These are phyloP conservation scores for Rallus crepitans DNA, from an alignment of 2,797 vertebrate species.

Conservation along the genomic window DNA sequence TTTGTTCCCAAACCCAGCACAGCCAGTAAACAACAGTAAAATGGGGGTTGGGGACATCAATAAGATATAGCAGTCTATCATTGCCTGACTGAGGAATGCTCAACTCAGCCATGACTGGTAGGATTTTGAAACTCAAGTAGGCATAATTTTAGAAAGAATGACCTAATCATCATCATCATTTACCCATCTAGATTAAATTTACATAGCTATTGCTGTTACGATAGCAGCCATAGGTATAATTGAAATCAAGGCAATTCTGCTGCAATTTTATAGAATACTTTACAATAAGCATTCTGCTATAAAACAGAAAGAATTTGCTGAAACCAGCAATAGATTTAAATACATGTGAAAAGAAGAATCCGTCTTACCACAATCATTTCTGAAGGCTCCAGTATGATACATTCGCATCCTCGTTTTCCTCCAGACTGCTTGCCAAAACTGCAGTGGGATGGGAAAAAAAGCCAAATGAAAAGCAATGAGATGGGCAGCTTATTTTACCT, in stretches of 20 bases:
- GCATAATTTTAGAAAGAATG: constrained; percentile 50
- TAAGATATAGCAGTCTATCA: neutral
- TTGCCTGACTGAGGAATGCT: constrained; percentile 9
- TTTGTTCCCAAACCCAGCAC: neutral
- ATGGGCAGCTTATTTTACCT: constrained; percentile 45
- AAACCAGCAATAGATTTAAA: constrained; percentile 70
- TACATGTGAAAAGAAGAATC: constrained; percentile 28
- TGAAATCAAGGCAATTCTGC: constrained; percentile 57
- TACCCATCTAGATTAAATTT: constrained; percentile 51
- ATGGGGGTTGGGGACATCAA: neutral
- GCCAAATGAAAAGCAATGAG: constrained; percentile 10
- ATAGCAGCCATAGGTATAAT: constrained; percentile 45
- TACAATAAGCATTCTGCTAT: constrained; percentile 46
- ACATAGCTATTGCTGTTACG: neutral
- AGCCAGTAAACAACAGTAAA: neutral
- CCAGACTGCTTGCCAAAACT: constrained; percentile 98
- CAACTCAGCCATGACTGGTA: neutral
- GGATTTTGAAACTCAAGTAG: constrained; percentile 47
- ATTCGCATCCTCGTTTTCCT: constrained; percentile 95
- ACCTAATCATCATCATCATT: constrained; percentile 61
- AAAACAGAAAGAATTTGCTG: constrained; percentile 56
- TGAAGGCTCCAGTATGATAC: constrained; percentile 95
- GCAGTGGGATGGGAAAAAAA: constrained; percentile 38
- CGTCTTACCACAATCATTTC: constrained; percentile 98
- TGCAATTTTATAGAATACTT: constrained; percentile 43